Conservation (phyloP, 2,797 vertebrate species). For the Ctenopoma kingsleyae region DNA sequence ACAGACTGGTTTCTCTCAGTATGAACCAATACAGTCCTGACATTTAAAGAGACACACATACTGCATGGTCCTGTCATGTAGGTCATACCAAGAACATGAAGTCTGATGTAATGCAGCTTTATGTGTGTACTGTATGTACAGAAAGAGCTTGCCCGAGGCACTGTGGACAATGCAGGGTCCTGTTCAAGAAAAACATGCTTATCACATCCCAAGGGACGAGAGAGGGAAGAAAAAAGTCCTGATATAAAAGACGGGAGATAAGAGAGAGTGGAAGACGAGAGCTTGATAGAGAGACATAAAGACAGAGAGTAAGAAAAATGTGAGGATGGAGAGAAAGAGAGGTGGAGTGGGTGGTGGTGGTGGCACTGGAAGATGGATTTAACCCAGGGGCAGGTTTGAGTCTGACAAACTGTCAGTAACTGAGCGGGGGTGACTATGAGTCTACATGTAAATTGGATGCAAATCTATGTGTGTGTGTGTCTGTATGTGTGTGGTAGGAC, state of each 20-base stretch:
- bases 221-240: conserved; percentile 6
- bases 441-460: conserved; percentile 77
- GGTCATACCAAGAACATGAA: conserved; percentile 45
- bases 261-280: conserved; percentile 53
- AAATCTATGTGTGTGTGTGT: conserved; percentile 56
- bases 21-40: conserved; percentile 13
- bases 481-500: conserved; percentile 46
- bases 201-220: conserved; percentile 30
- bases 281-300: conserved; percentile 41
- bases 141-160: conserved; percentile 45
- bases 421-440: conserved; percentile 53
- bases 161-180: conserved; percentile 32
- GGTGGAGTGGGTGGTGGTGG: conserved; percentile 46
- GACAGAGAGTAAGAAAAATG: conserved; percentile 25
- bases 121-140: not conserved
- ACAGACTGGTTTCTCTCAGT: conserved; percentile 13
- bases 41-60: conserved; percentile 34
- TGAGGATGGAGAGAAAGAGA: conserved; percentile 20
- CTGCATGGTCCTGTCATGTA: conserved; percentile 31
- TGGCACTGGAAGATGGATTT: conserved; percentile 60
- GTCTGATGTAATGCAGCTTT: conserved; percentile 49
- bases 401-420: conserved; percentile 77
- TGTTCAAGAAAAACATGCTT: conserved; percentile 46
- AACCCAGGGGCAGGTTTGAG: conserved; percentile 73
- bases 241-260: conserved; percentile 44